Evolutionary conservation across 2,797 vertebrate genomes (phyloP).

Genomic region (Notoglanidium macrostoma): DNA sequence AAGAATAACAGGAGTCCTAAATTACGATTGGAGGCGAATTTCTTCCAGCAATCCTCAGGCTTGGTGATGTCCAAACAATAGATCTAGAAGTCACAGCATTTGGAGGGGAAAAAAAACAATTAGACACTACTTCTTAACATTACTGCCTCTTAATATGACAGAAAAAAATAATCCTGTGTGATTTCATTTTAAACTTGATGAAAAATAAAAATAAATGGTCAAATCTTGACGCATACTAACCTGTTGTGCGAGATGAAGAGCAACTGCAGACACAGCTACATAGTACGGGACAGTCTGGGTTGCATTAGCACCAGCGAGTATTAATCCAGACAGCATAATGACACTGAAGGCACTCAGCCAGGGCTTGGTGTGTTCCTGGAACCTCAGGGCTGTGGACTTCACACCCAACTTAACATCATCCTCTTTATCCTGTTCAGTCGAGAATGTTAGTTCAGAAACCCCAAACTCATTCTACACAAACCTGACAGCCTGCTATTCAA

Average conservation of each 20-base stretch:
- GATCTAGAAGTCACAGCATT: constrained; percentile 75
- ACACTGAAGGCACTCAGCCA: constrained; percentile 88
- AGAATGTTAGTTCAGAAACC: background rate
- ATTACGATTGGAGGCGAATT: constrained; percentile 90
- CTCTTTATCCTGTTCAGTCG: constrained; percentile 80
- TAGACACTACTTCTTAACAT: background rate
- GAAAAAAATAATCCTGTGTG: background rate
- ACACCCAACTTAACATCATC: constrained; percentile 88
- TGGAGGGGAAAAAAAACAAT: background rate
- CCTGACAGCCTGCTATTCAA: background rate
- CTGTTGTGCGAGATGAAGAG: constrained; percentile 84
- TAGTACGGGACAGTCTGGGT: constrained; percentile 88
- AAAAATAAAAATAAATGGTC: background rate
- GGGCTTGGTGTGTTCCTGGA: constrained; percentile 84
- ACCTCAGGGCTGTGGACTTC: constrained; percentile 89
- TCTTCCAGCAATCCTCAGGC: constrained; percentile 93
- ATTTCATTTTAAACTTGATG: background rate
- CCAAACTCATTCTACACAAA: background rate
- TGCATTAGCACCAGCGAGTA: constrained; percentile 78
- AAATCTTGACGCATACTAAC: constrained; percentile 65
- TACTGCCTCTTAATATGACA: background rate
- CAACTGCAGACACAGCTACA: constrained; percentile 71
- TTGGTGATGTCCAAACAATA: constrained; percentile 87
- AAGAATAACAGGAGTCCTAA: constrained; percentile 85
- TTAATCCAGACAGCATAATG: constrained; percentile 84